A percentile compares a stretch with the other conserved stretches of the same genome.
phyloP scores from a whole-genome alignment of 2,888 invertebrate species.

The Xylota segnis region DNA sequence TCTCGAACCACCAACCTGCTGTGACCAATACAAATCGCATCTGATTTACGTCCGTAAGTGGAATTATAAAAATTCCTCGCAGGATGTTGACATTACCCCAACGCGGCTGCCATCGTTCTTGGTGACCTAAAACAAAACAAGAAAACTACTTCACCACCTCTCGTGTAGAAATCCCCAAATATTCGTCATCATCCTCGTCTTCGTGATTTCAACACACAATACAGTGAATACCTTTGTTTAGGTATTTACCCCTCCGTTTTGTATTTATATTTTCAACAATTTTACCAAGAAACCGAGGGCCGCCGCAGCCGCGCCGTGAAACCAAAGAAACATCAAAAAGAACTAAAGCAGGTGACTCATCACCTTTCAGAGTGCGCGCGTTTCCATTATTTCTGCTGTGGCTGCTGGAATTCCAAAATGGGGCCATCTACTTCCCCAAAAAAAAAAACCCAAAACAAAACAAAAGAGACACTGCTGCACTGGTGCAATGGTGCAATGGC shows the following conservation, averaged over 20 bases:
- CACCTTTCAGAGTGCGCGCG: conserved; percentile 36
- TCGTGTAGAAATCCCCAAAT: conserved; percentile 21
- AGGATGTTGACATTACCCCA: conserved; percentile 63
- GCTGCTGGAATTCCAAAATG: conserved; percentile 63
- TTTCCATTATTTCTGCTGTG: conserved; percentile 34
- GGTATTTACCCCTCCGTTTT: conserved; percentile 33
- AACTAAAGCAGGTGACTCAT: conserved; percentile 71
- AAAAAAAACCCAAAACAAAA: neutral
- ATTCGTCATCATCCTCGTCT: conserved; percentile 50
- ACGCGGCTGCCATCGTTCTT: neutral
- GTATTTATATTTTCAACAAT: conserved; percentile 34
- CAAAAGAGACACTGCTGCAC: neutral
- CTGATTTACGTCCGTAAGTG: conserved; percentile 16
- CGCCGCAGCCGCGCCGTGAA: conserved; percentile 4
- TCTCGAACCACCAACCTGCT: conserved; percentile 4
- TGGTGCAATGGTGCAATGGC: conserved; percentile 41
- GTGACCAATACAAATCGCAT: conserved; percentile 62
- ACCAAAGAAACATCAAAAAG: conserved; percentile 54
- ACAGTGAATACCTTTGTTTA: conserved; percentile 59
- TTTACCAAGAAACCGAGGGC: conserved; percentile 24
- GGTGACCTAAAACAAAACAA: conserved; percentile 38
- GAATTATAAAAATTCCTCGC: conserved; percentile 45
- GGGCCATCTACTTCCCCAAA: conserved; percentile 50
- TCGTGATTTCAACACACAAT: conserved; percentile 19
- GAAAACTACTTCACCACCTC: conserved; percentile 17